Evolutionary conservation across 1,140 invertebrate species (phyloP), one percentile per base, ranked within the genome.

Genomic region (Sweltsa coloradensis): DNA sequence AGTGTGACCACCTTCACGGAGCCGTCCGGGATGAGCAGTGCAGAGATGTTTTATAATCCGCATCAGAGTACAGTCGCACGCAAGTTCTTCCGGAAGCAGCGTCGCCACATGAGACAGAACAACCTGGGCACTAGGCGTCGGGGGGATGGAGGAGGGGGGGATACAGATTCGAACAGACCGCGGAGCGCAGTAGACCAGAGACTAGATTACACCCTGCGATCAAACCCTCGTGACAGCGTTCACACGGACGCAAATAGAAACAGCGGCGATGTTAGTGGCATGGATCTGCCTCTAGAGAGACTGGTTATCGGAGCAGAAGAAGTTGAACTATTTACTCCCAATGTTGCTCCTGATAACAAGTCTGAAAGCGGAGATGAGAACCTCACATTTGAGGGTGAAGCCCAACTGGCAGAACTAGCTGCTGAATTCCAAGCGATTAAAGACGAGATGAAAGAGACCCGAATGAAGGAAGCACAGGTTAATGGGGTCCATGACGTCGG

Each of bases 61-160:
- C 84, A 87, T 58, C 90, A 95, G 62, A 92, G 87, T 61, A 89
- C 87, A 13, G 86, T 91, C 1, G 89, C 90, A 0, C 76, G 87
- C 50, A 90, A 89, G 56, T 93, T 92, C 63, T 93, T 93, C 62
- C 85, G 88, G 50, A 90, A 89, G 58, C 86, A 91, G 59, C 74
- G 81, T 19, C 73, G 82, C 41, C 72, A 87, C 51, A 78, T 81
- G 54, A 68, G 69, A 57, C 72, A 78, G 44, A 88, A 82, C 60
- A 86, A 85, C 60, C 66, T 88, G 21, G 79, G 81, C 51, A 62
- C 78, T 0, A 63, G 76, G 29, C 72, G 81, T 34, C 69, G 75
- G 34, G 73, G 75, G 18, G 78, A 74, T 49, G 74, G 78, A 34
- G 75, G 75, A 26, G 72, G 74, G 39, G 73, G 56, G 64, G 65